These are phyloP conservation scores for Mus spicilegus DNA, from an alignment of 2,113 vertebrate genomes.

Conservation along the genomic window DNA sequence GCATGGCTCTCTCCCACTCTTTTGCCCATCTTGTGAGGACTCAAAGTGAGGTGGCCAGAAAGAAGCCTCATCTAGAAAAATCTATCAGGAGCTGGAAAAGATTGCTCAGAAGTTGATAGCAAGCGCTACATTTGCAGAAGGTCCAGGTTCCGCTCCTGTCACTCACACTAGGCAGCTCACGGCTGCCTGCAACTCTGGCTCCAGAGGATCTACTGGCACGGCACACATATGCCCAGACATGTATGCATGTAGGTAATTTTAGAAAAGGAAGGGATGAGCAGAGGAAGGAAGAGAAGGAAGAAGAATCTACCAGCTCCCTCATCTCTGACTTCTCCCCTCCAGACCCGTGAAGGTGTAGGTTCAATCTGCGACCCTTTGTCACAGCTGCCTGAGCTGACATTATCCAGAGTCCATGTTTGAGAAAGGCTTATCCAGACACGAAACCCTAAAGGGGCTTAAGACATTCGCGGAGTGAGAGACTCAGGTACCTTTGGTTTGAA, in stretches of 20 bases:
- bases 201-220: neutral
- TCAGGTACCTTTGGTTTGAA: neutral
- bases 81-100: neutral
- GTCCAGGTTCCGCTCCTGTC: neutral
- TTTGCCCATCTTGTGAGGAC: neutral
- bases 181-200: neutral
- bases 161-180: neutral
- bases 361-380: neutral
- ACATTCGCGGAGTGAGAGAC: neutral
- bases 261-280: neutral
- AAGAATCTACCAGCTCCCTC: neutral
- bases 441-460: neutral
- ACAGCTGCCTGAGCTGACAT: neutral
- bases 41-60: neutral
- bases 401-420: too few species aligned
- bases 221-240: neutral
- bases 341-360: neutral
- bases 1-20: neutral
- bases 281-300: neutral
- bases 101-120: neutral
- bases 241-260: neutral
- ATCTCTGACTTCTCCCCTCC: neutral
- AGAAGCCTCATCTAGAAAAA: neutral
- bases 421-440: rapidly evolving
- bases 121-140: neutral